Evolutionary conservation across 2,888 invertebrate species (phyloP), one percentile per base, ranked within the genome.

Genomic region (Pyrgus malvae): DNA sequence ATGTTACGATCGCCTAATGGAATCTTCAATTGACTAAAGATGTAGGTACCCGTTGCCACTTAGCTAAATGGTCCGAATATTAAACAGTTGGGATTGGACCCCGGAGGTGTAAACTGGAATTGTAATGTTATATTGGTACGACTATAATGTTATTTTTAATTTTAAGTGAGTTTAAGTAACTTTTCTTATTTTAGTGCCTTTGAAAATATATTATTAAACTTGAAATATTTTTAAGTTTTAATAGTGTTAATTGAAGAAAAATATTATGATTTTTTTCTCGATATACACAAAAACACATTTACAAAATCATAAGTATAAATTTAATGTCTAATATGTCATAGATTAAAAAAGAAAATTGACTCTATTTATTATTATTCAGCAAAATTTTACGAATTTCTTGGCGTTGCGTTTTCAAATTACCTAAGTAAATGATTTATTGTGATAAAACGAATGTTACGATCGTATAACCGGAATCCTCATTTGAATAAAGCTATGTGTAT

Each of bases 361-460:
- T n/a, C n/a, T n/a, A n/a, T n/a, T n/a, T n/a, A n/a, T n/a, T n/a
- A n/a, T n/a, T n/a, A n/a, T n/a, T n/a, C n/a, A n/a, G n/a, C n/a
- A n/a, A n/a, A n/a, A n/a, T n/a, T n/a, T n/a, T n/a, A n/a, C n/a
- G n/a, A n/a, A n/a, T n/a, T n/a, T n/a, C n/a, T n/a, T n/a, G n/a
- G n/a, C n/a, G n/a, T n/a, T 78, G 78, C 69, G 74, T 74, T 80
- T 77, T 76, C 72, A 66, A 74, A n/a, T 73, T 69, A 69, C 68
- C 65, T 64, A 63, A 68, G 64, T 65, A 58, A 60, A 64, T 63
- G 65, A 76, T 83, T 83, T 80, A 80, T 67, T 67, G 21, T 61
- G 74, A 75, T 77, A 74, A 71, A 66, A 69, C 62, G 62, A 62
- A 60, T 63, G 64, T 70, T 51, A 41, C 57, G 56, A 49, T 41